phyloP scores from a whole-genome alignment of 2,888 invertebrate genomes.

The Spialia ferax region DNA sequence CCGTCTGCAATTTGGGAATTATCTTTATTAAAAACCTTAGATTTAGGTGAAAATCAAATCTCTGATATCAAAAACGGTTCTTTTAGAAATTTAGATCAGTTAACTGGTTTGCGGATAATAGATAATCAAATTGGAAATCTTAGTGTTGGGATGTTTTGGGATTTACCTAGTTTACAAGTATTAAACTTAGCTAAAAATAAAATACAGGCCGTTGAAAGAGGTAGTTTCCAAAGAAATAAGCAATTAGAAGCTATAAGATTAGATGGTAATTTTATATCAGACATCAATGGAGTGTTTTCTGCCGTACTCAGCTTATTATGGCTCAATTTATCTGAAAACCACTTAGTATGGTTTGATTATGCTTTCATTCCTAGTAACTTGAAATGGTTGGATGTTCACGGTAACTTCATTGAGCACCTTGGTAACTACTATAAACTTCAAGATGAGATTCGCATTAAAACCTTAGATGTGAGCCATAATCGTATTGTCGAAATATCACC shows the following conservation, averaged over 20 bases:
- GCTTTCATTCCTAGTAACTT: slow-evolving; percentile 95
- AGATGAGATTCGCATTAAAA: slow-evolving; percentile 92
- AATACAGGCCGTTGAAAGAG: slow-evolving; percentile 93
- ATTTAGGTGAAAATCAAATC: slow-evolving; percentile 97
- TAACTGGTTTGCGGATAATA: slow-evolving; percentile 95
- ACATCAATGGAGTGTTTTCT: slow-evolving; percentile 96
- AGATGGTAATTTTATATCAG: slow-evolving; percentile 95
- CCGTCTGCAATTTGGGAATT: slow-evolving; percentile 94
- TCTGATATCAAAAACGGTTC: slow-evolving; percentile 93
- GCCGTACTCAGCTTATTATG: slow-evolving; percentile 93
- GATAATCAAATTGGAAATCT: slow-evolving; percentile 96
- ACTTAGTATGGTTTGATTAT: slow-evolving; percentile 97
- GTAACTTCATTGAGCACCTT: slow-evolving; percentile 95
- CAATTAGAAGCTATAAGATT: slow-evolving; percentile 95
- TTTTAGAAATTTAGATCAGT: slow-evolving; percentile 93
- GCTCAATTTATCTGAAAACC: slow-evolving; percentile 96
- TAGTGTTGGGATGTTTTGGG: slow-evolving; percentile 94
- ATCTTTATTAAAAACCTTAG: slow-evolving; percentile 94
- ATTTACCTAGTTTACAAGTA: slow-evolving; percentile 93
- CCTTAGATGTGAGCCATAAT: slow-evolving; percentile 96
- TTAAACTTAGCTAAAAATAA: slow-evolving; percentile 96
- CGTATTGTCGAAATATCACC: slow-evolving; percentile 93
- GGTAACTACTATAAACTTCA: slow-evolving; percentile 96
- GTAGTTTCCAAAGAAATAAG: slow-evolving; percentile 93
- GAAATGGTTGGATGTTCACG: slow-evolving; percentile 96